Conservation (phyloP, 1,140 invertebrate genomes). For the Sycobia sp. region DNA sequence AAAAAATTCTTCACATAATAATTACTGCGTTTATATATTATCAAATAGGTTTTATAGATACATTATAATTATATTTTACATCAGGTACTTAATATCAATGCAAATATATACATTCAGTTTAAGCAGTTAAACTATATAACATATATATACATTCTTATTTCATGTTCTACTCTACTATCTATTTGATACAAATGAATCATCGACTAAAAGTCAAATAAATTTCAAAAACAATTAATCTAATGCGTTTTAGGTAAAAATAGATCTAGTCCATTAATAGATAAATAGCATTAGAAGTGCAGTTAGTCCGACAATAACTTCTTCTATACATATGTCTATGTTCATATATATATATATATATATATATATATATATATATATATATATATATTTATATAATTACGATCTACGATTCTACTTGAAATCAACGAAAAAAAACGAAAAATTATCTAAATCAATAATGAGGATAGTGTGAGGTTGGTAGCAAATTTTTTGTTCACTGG, state of each 20-base stretch:
- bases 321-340: neutral
- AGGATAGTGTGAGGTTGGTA: neutral
- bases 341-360: no score
- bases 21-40: slow-evolving; percentile 6
- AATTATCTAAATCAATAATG: slow-evolving; percentile 3
- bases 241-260: neutral
- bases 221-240: neutral
- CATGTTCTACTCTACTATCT: slow-evolving; percentile 24
- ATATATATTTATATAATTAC: no score
- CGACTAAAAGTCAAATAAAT: slow-evolving; percentile 10
- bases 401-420: slow-evolving; percentile 24
- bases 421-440: slow-evolving; percentile 9
- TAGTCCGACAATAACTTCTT: slow-evolving; percentile 20
- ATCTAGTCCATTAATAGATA: slow-evolving; percentile 20
- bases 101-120: slow-evolving; percentile 13
- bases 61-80: slow-evolving; percentile 10
- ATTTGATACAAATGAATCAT: slow-evolving; percentile 1
- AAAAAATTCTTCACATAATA: slow-evolving; percentile 13
- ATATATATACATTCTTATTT: slow-evolving; percentile 16
- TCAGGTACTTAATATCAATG: slow-evolving; percentile 5
- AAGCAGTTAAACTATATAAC: slow-evolving; percentile 17
- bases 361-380: no score
- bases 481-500: neutral
- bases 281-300: slow-evolving; percentile 29
- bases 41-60: slow-evolving; percentile 11